phyloP scores from a whole-genome alignment of 2,797 vertebrate species.

The Mustela erminea region DNA sequence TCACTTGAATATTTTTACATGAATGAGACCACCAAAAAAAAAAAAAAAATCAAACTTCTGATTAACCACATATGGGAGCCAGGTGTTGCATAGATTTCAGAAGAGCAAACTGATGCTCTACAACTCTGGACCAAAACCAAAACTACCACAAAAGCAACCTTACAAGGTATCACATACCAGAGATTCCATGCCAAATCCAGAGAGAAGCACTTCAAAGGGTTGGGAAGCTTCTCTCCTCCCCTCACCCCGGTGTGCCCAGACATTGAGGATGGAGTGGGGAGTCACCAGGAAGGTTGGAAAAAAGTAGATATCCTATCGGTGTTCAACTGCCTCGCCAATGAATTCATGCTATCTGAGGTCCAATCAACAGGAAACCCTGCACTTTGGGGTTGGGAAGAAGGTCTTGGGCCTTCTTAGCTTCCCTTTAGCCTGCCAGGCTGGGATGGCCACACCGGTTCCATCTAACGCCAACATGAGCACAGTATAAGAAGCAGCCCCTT shows the following conservation, averaged over 20 bases:
- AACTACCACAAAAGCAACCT: background rate
- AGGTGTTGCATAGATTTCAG: background rate
- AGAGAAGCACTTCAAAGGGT: background rate
- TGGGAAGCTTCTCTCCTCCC: background rate
- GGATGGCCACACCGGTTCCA: background rate
- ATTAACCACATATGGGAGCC: background rate
- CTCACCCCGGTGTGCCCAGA: background rate
- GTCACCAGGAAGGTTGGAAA: background rate
- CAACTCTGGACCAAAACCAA: background rate
- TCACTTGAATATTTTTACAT: conserved; percentile 38
- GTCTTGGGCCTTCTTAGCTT: background rate
- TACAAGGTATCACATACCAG: background rate
- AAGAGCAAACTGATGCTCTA: background rate
- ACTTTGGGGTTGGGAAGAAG: background rate
- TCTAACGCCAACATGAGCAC: background rate
- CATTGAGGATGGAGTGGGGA: background rate
- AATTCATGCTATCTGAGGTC: background rate
- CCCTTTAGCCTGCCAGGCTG: background rate
- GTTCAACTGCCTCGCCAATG: background rate
- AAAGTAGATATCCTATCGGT: background rate
- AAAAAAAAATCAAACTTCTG: background rate
- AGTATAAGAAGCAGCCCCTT: background rate
- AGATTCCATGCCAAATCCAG: background rate
- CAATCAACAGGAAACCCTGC: background rate
- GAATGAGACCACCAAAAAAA: background rate